Base-by-base conservation (phyloP, 2,888 invertebrate species). In the Rhagonycha fulva region DNA sequence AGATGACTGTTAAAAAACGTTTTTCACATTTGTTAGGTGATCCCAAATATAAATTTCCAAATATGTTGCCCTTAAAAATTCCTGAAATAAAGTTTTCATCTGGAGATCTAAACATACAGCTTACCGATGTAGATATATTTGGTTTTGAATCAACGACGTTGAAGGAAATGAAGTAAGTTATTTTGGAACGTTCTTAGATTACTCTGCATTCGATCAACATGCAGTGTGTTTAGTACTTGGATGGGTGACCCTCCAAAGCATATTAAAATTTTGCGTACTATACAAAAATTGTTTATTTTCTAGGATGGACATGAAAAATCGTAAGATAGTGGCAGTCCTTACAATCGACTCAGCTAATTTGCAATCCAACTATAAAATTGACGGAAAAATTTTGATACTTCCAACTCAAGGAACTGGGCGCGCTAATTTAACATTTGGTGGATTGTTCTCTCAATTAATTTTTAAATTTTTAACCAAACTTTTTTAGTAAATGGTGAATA, bases 351-450 rank as follows among this genome's bases (percentile, higher is more conserved):
- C 26, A 0, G 63, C 83, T 14, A 81, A 79, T 14, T 67, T 87
- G 7, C 60, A 79, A 14, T 82, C 83, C 7, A 74, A 83, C 9
- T 87, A 87, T 72, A 83, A 83, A 19, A 82, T 86, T 5, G 82
- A 84, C 32, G 87, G 86, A 14, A 81, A 82, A 75, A 81, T 87
- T 62, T 76, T 86, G 14, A 78, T 85, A 30, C 73, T 87, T 23
- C 83, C 84, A 0, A 83, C 86, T 62, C 80, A 78, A 14, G 87
- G 86, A 69, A 78, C 82, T 60, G 87, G 87, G 14, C 84, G 83
- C 4, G 82, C 83, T 5, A 84, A 85, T 72, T 80, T 86, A 14
- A 84, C 82, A 0, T 83, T 82, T 62, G 82, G 86, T 86, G 82
- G 81, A 82, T 78, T 26, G 0, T 14, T 66, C n/a, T 61, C 14